Evolutionary conservation across 2,888 invertebrate genomes (phyloP).

Genomic region (Parelbella ahira): DNA sequence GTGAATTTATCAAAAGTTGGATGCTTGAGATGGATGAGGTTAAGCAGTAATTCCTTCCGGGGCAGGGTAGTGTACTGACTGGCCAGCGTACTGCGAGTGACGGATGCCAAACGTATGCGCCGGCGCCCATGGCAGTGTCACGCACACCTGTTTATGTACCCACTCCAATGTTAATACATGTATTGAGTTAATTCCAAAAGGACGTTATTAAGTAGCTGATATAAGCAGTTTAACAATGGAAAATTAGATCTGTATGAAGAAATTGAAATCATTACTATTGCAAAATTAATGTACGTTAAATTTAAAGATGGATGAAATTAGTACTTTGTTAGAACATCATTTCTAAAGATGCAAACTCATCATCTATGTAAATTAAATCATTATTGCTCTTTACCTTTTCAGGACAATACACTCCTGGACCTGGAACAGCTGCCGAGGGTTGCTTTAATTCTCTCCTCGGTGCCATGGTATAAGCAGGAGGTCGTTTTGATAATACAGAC

Average conservation of each 20-base stretch:
- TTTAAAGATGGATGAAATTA: too few relatives aligned
- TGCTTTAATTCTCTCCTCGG: conserved; percentile 65
- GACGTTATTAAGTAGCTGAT: too few relatives aligned
- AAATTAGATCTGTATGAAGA: too few relatives aligned
- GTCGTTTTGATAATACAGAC: conserved; percentile 61
- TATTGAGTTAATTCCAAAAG: too few relatives aligned
- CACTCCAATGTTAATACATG: conserved; percentile 37
- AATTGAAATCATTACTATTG: too few relatives aligned
- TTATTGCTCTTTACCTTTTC: conserved; percentile 83
- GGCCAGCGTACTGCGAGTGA: conserved; percentile 85
- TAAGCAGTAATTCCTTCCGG: conserved; percentile 59
- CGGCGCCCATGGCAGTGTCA: conserved; percentile 82
- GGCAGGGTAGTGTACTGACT: conserved; percentile 59
- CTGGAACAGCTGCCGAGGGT: conserved; percentile 64
- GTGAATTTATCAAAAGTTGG: conserved; percentile 23
- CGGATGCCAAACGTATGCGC: conserved; percentile 89
- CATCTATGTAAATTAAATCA: too few relatives aligned
- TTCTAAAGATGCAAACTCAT: too few relatives aligned
- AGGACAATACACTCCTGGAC: conserved; percentile 84
- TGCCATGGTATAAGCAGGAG: conserved; percentile 94
- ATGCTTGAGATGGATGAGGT: conserved; percentile 43
- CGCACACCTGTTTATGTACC: conserved; percentile 66
- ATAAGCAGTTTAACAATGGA: too few relatives aligned
- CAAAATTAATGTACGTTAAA: too few relatives aligned
- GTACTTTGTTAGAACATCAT: too few relatives aligned